These are phyloP conservation scores for Todiramphus chloris DNA, from an alignment of 2,113 vertebrate species.

Conservation along the genomic window DNA sequence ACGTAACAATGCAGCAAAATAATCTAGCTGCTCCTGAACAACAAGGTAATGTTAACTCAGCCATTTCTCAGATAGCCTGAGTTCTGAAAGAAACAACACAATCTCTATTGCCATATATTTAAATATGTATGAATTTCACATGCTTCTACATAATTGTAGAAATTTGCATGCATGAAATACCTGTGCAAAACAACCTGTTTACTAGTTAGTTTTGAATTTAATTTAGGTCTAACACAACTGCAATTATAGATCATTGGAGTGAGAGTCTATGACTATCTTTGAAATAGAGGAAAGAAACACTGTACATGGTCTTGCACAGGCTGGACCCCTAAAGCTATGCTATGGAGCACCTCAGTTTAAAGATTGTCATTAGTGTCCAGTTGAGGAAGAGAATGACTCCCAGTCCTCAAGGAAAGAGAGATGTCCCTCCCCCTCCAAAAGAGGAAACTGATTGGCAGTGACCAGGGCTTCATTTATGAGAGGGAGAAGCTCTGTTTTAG, in stretches of 20 bases:
- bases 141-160: slow-evolving; percentile 11
- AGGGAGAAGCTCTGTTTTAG: background rate
- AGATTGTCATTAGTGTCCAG: background rate
- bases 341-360: background rate
- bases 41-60: slow-evolving; percentile 10
- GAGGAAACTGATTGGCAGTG: accelerated
- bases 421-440: background rate
- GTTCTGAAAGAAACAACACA: background rate
- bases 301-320: background rate
- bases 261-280: background rate
- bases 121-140: slow-evolving; percentile 36
- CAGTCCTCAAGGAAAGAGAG: background rate
- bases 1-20: slow-evolving; percentile 27
- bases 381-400: background rate
- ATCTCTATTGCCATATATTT: background rate
- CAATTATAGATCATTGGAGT: slow-evolving; percentile 11
- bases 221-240: background rate
- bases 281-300: background rate
- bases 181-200: slow-evolving; percentile 41
- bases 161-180: slow-evolving; percentile 40
- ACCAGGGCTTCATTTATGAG: background rate
- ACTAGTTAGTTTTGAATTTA: slow-evolving; percentile 43
- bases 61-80: background rate
- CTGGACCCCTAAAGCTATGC: accelerated
- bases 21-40: background rate